A percentile compares a stretch with the other conserved stretches of the same genome.
phyloP scores from a whole-genome alignment of 2,797 vertebrate genomes.

The Malacoraja senta region DNA sequence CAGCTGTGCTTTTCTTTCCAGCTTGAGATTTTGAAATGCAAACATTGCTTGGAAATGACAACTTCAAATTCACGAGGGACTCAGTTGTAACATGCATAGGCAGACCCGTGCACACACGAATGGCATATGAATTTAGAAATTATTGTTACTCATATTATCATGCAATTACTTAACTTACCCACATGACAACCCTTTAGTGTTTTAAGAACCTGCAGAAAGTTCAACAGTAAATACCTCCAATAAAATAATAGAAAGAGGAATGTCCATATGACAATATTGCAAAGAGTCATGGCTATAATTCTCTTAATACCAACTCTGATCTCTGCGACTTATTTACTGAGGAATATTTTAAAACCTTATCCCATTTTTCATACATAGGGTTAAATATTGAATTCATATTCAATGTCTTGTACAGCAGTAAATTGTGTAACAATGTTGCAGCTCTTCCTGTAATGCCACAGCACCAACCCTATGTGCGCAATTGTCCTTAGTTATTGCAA shows the following conservation, averaged over 20 bases:
- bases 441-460: background rate
- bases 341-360: background rate
- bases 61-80: slow-evolving; percentile 5
- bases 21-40: slow-evolving; percentile 33
- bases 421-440: background rate
- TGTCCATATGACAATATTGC: background rate
- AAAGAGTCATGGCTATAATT: background rate
- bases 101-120: background rate
- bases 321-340: background rate
- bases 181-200: background rate
- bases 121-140: background rate
- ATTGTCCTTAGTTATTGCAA: background rate
- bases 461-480: background rate
- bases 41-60: slow-evolving; percentile 35
- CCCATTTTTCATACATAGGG: background rate
- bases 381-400: background rate
- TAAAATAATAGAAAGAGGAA: background rate
- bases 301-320: background rate
- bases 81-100: background rate
- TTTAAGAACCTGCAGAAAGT: background rate
- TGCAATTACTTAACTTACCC: background rate
- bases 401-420: background rate
- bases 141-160: background rate
- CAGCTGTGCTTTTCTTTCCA: slow-evolving; percentile 55
- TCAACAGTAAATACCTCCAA: background rate